Conservation (phyloP, 64 coral and sea anemone species). For the Dendronephthya gigantea region DNA sequence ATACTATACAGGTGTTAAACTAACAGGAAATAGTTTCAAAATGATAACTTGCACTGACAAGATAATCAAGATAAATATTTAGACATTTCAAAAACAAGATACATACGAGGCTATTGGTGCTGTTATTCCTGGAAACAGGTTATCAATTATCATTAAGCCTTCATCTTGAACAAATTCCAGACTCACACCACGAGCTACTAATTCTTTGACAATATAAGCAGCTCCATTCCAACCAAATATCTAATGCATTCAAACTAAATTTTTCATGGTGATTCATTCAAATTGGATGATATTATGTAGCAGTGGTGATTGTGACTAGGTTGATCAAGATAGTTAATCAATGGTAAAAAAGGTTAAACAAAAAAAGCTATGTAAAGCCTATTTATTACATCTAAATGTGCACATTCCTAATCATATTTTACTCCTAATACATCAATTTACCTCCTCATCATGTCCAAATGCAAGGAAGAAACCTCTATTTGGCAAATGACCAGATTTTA, state of each 20-base stretch:
- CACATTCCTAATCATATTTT: no score
- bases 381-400: no score
- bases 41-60: no score
- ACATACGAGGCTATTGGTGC: constrained; percentile 60
- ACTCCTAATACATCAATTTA: background rate
- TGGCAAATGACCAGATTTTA: constrained; percentile 43
- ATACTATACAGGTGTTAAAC: no score
- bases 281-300: background rate
- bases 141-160: constrained; percentile 49
- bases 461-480: constrained; percentile 61
- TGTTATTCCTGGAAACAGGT: constrained; percentile 51
- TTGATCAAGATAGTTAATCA: background rate
- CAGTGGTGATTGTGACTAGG: background rate
- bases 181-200: constrained; percentile 39
- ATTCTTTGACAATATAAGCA: constrained; percentile 40
- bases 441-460: constrained; percentile 95
- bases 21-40: no score
- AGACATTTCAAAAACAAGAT: background rate
- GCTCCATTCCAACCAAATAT: constrained; percentile 56
- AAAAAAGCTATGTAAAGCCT: no score
- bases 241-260: constrained; percentile 3
- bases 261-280: constrained; percentile 9
- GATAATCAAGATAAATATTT: no score
- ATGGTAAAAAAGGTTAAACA: no score
- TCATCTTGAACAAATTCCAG: constrained; percentile 80